phyloP scores from a whole-genome alignment of 1,140 invertebrate genomes.

The Augochlora pura region DNA sequence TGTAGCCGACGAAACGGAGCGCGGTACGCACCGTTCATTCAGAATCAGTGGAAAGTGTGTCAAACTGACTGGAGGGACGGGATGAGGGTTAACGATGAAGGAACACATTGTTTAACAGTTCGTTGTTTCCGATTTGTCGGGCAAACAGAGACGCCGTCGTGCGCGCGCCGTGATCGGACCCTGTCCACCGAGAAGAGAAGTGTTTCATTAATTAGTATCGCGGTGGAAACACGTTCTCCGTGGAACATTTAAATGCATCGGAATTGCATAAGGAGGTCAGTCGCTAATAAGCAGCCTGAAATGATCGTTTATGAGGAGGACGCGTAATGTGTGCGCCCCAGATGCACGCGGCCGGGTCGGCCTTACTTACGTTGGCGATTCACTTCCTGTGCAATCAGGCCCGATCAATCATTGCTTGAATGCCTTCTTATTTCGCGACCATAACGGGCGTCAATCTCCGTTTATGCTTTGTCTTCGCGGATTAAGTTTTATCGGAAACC shows the following conservation, averaged over 20 bases:
- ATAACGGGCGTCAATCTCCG: conserved; percentile 31
- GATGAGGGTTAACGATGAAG: too few species aligned
- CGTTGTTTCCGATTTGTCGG: too few species aligned
- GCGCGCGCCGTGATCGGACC: background rate
- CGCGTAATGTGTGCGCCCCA: conserved; percentile 54
- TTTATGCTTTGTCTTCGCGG: background rate
- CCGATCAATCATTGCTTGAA: conserved; percentile 40
- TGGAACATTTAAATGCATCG: background rate
- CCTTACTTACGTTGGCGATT: conserved; percentile 39
- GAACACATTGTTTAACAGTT: too few species aligned
- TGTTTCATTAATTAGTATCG: background rate
- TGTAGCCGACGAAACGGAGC: too few species aligned
- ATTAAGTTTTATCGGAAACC: background rate
- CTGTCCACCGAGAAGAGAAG: background rate
- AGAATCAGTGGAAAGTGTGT: too few species aligned
- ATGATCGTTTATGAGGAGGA: conserved; percentile 34
- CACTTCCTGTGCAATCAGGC: conserved; percentile 53
- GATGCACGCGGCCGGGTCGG: conserved; percentile 32
- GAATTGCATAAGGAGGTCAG: background rate
- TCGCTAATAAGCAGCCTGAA: conserved; percentile 34
- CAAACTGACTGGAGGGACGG: too few species aligned
- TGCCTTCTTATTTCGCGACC: conserved; percentile 21
- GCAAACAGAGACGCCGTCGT: too few species aligned
- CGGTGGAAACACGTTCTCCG: background rate
- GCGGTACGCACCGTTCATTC: too few species aligned